Conservation (phyloP, 2,797 vertebrate genomes). For the Spea hammondii region DNA sequence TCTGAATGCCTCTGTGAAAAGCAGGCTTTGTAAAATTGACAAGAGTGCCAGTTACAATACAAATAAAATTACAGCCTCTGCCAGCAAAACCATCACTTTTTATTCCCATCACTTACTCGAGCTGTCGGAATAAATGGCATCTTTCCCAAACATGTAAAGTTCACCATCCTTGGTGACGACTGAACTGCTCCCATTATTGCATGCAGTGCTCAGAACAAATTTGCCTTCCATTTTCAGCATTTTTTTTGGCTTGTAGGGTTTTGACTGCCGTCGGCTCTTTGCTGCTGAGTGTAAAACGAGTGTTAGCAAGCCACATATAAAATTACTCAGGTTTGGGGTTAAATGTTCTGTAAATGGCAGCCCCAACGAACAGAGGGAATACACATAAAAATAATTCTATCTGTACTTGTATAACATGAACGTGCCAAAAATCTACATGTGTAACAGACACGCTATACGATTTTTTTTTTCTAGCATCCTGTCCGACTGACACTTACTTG, state of each 20-base stretch:
- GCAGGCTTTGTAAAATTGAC: neutral
- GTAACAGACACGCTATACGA: no score
- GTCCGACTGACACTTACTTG: slow-evolving; percentile 74
- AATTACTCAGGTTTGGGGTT: no score
- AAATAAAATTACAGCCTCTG: neutral
- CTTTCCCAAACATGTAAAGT: slow-evolving; percentile 99
- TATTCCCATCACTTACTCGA: slow-evolving; percentile 81
- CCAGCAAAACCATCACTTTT: slow-evolving; percentile 2
- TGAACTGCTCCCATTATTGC: slow-evolving; percentile 98
- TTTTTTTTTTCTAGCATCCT: no score
- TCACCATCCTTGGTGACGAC: slow-evolving; percentile 97
- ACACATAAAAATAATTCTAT: no score
- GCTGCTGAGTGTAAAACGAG: slow-evolving; percentile 67
- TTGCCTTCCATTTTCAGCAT: slow-evolving; percentile 98
- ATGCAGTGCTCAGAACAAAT: slow-evolving; percentile 87
- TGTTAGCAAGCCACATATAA: neutral
- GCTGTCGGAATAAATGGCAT: slow-evolving; percentile 97
- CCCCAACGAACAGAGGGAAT: no score
- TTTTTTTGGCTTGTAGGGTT: slow-evolving; percentile 99
- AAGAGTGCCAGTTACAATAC: neutral
- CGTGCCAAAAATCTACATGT: no score
- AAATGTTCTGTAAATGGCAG: no score
- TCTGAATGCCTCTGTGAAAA: neutral
- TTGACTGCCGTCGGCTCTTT: slow-evolving; percentile 95
- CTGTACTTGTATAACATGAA: no score